phyloP scores from a whole-genome alignment of 2,888 invertebrate species.

The Cataglyphis cursor region DNA sequence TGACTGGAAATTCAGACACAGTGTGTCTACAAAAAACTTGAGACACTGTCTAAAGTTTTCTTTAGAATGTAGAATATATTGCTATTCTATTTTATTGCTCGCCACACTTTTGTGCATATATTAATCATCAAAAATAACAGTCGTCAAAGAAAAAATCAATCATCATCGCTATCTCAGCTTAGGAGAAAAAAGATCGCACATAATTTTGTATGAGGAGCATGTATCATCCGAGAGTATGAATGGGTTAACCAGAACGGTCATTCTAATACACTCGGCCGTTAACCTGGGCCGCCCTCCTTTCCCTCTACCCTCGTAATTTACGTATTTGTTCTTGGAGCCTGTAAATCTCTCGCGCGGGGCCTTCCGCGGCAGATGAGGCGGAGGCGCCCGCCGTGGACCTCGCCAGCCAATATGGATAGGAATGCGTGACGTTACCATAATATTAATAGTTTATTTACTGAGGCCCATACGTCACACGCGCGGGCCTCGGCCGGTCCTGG shows the following conservation, averaged over 20 bases:
- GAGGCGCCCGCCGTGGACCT: slow-evolving; percentile 78
- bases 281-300: slow-evolving; percentile 72
- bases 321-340: slow-evolving; percentile 86
- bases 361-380: slow-evolving; percentile 61
- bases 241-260: slow-evolving; percentile 70
- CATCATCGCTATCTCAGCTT: not conserved
- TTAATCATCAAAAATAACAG: not conserved
- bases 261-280: slow-evolving; percentile 78
- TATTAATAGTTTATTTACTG: slow-evolving; percentile 87
- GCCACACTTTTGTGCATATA: not conserved
- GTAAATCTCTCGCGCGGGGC: slow-evolving; percentile 80
- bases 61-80: no score
- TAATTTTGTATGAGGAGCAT: not conserved
- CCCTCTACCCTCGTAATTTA: slow-evolving; percentile 82
- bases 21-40: no score
- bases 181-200: not conserved
- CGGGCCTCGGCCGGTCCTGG: slow-evolving; percentile 66
- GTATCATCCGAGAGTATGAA: slow-evolving; percentile 43
- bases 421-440: slow-evolving; percentile 86
- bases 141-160: not conserved
- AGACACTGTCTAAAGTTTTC: no score
- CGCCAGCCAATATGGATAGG: slow-evolving; percentile 86
- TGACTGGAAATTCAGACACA: no score
- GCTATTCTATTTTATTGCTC: no score
- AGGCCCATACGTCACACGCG: slow-evolving; percentile 85